Percentiles rank a stretch among this genome's conserved stretches.
These are phyloP conservation scores for Tapirus indicus DNA, from an alignment of 2,797 vertebrate genomes.

Conservation along the genomic window DNA sequence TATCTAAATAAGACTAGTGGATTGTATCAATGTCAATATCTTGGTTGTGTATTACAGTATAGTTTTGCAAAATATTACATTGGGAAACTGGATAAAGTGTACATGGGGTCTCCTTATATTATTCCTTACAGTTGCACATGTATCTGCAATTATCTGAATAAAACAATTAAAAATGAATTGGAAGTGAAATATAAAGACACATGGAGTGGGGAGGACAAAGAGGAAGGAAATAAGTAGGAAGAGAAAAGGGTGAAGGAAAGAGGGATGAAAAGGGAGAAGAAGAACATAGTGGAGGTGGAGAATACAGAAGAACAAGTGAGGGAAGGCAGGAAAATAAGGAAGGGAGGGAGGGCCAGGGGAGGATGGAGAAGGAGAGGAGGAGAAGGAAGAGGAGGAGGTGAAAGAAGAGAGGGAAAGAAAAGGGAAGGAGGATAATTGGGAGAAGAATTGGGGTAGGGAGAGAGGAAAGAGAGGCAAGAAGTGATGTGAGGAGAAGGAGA, in stretches of 20 bases:
- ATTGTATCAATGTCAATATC: background rate
- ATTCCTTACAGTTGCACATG: background rate
- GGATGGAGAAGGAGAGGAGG: too few relatives aligned
- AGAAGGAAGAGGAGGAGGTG: too few relatives aligned
- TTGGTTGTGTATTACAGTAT: background rate
- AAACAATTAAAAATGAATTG: background rate
- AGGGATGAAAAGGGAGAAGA: too few relatives aligned
- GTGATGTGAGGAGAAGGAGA: background rate
- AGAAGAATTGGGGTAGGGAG: background rate
- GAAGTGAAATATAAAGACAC: background rate
- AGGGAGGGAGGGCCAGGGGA: rapidly evolving
- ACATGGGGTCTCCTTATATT: background rate
- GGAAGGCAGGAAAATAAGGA: background rate
- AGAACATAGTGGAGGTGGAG: background rate
- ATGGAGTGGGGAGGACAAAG: background rate
- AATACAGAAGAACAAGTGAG: background rate
- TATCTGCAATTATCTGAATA: background rate
- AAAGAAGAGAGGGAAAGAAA: background rate
- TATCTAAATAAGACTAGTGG: background rate
- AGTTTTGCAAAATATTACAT: background rate
- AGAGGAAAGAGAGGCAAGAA: background rate
- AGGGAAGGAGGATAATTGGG: background rate
- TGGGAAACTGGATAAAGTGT: background rate
- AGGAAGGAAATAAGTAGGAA: background rate
- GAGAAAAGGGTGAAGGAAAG: too few relatives aligned